A percentile compares a stretch with the other conserved stretches of the same genome.
phyloP scores from a whole-genome alignment of 2,113 vertebrate species.

The Muscicapa adusta region DNA sequence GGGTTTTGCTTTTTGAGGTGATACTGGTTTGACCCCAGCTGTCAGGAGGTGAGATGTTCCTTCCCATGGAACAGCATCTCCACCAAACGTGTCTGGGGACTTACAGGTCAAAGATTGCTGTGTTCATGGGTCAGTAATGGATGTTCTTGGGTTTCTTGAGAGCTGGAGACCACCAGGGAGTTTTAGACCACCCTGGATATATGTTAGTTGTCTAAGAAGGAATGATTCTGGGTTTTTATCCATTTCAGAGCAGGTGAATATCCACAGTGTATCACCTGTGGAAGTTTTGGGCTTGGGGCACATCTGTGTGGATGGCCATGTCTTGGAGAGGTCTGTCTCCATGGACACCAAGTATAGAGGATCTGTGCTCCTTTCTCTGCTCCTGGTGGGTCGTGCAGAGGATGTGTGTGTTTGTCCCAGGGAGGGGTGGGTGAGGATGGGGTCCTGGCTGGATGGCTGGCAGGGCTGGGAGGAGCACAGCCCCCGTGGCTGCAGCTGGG shows the following conservation, averaged over 20 bases:
- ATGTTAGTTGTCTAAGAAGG: background rate
- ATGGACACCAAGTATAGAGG: background rate
- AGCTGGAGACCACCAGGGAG: background rate
- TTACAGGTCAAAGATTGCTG: background rate
- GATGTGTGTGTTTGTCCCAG: background rate
- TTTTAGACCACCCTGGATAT: background rate
- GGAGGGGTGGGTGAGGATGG: background rate
- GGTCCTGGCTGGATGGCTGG: background rate
- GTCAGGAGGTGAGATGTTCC: background rate
- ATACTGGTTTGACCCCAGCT: background rate
- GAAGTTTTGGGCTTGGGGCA: accelerated
- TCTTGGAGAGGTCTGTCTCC: background rate
- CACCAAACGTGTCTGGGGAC: accelerated
- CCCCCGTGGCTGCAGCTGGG: accelerated
- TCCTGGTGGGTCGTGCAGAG: background rate
- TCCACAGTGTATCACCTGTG: accelerated
- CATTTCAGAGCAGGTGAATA: background rate
- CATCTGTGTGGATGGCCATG: background rate
- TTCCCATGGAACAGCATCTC: background rate
- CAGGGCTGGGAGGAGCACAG: background rate
- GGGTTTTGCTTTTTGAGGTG: background rate
- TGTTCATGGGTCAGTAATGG: background rate
- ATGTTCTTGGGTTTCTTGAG: background rate
- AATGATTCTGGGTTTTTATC: background rate
- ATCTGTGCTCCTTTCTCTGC: background rate